Evolutionary conservation across 2,113 vertebrate genomes (phyloP), one percentile per base, ranked within the genome.

Genomic region (Sprattus sprattus): DNA sequence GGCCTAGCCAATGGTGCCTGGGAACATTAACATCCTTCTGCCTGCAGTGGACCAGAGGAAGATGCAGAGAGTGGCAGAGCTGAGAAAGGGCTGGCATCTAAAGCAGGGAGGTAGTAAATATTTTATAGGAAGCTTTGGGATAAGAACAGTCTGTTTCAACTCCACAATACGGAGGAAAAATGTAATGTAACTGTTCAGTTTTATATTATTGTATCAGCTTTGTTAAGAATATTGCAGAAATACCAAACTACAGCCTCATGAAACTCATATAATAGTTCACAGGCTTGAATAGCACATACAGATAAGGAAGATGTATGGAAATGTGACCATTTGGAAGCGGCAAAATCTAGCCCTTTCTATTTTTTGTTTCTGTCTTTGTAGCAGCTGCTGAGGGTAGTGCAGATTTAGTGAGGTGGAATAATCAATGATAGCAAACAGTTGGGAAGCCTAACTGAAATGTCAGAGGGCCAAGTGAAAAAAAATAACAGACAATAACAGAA

Each of bases 21-120:
- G 84, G 83, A 87, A 91, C 83, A 91, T 90, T 90, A 89, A 85
- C 81, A 50, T 91, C 91, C 86, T 88, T 82, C 89, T 88, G 90
- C 85, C 89, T 85, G 82, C 84, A 89, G 81, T 71, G 86, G 87
- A 85, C 85, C 85, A 85, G 87, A 89, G 84, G 64, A 80, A 89
- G 83, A 84, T 57, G 75, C 75, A 64, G 84, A 85, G 83, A 57
- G 52, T 20, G 4, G 18, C 54, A 60, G 20, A 60, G 6, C 54
- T 82, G 78, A 80, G 88, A 84, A 82, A 88, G 84, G 81, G 49
- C 78, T 83, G 87, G 89, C 86, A 89, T 89, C 89, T 89, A 85
- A 92, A 87, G 90, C 89, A 90, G 45, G 54, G 46, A 81, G 54
- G 82, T 82, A 81, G 85, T 83, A 87, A 82, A 83, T 82, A 83